Conservation (phyloP, 2,113 vertebrate genomes). For the Vicugna pacos region DNA sequence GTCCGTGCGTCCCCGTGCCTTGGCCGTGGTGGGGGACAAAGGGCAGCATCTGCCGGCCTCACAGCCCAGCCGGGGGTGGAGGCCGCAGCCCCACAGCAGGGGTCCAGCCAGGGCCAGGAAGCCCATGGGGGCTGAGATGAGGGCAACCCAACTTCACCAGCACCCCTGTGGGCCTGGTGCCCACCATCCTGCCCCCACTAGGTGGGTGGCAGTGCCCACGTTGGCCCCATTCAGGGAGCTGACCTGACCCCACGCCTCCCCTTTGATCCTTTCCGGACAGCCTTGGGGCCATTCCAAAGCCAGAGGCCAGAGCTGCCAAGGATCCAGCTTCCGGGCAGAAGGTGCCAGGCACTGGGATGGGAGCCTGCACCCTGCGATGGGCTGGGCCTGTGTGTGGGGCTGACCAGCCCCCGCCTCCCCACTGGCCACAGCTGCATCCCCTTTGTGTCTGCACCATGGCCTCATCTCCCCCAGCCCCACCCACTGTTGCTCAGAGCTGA, state of each 20-base stretch:
- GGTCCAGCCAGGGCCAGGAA: neutral
- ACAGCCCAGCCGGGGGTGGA: neutral
- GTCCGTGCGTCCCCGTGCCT: neutral
- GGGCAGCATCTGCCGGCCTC: neutral
- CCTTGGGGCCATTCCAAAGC: neutral
- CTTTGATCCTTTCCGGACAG: neutral
- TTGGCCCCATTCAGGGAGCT: neutral
- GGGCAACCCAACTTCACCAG: neutral
- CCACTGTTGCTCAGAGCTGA: neutral
- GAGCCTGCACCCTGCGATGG: neutral
- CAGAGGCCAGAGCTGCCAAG: neutral
- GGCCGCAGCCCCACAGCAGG: too few species aligned
- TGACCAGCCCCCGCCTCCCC: neutral
- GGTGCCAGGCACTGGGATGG: neutral
- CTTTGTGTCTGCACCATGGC: neutral
- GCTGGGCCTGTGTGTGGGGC: neutral
- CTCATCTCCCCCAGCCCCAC: neutral
- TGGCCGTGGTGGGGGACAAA: neutral
- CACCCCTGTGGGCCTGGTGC: neutral
- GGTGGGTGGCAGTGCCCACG: neutral
- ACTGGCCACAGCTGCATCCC: accelerated
- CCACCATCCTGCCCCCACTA: neutral
- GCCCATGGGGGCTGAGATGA: too few species aligned
- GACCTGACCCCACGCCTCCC: neutral
- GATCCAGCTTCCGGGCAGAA: neutral